Base-by-base conservation (phyloP, 2,888 invertebrate genomes). In the Apoda limacodes region DNA sequence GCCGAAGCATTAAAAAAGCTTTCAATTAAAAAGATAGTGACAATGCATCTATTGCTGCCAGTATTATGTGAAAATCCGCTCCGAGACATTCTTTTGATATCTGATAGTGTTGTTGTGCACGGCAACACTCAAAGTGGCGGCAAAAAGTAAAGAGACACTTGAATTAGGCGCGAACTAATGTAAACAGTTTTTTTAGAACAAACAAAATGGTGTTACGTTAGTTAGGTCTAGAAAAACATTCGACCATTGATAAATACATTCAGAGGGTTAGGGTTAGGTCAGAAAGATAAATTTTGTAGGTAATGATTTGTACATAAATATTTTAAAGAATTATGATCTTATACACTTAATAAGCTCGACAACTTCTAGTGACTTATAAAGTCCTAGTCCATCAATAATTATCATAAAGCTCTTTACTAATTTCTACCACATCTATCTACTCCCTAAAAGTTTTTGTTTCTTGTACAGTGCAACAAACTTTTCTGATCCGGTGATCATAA, bases 61-160 rank as follows among this genome's bases (percentile, higher is more conserved):
- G 60, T 67, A 61, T 68, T 65, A 66, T 69, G 53, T 55, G 52
- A 56, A 59, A 64, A 61, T 60, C 56, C 54, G 52, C 45, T 50
- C 44, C 43, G 48, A 45, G 34, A 34, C 46, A 48, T 49, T 52
- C 74, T 61, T 80, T 80, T 80, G 78, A 80, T 72, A 80, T 72
- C 59, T 62, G 78, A 80, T 80, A 80, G 67, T 55, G 69, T 78
- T 78, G 78, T 67, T 60, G 17, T n/a, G 52, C 52, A 52, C 52
- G 45, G 55, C 47, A 48, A 44, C 56, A 53, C 52, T 53, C 54
- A 52, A 59, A 66, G 62, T 60, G 67, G 67, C 70, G 67, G 69
- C 66, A 68, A 68, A 72, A 66, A 68, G 71, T 66, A 71, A 75
- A 78, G 76, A 76, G 78, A 75, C 76, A 76, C 76, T 80, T 68